Percentiles rank a stretch among this genome's conserved stretches.
Conservation (phyloP, 2,888 invertebrate species). For the Macrophya alboannulata region DNA sequence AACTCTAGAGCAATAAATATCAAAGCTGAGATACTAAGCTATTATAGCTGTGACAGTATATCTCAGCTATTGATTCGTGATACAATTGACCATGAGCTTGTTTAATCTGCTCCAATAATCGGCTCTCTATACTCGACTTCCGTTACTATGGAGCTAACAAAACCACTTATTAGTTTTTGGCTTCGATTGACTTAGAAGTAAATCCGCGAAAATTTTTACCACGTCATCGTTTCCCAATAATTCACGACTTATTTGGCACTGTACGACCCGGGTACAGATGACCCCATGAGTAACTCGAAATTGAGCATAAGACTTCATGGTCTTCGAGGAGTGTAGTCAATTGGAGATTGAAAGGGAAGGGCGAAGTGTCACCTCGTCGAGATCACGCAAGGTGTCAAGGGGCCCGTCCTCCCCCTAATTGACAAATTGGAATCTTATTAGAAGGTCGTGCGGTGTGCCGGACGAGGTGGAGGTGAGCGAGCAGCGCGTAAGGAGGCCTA, state of each 20-base stretch:
- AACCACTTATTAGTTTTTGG: not conserved
- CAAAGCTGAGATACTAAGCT: not conserved
- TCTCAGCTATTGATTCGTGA: not conserved
- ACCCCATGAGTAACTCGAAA: not conserved
- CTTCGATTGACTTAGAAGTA: not conserved
- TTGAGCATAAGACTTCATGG: not conserved
- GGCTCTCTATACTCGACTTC: not conserved
- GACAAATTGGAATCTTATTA: slow-evolving; percentile 89
- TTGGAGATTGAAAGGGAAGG: slow-evolving; percentile 38
- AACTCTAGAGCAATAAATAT: not conserved
- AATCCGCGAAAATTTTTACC: not conserved
- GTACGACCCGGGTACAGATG: not conserved
- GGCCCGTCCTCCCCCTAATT: slow-evolving; percentile 83
- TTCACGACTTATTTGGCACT: not conserved
- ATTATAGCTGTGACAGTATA: not conserved
- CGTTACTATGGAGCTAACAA: not conserved
- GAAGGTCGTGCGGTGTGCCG: slow-evolving; percentile 74
- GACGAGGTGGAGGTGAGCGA: slow-evolving; percentile 59
- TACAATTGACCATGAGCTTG: not conserved
- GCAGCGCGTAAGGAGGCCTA: slow-evolving; percentile 67
- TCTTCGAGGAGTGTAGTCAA: not conserved
- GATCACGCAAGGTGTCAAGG: slow-evolving; percentile 60
- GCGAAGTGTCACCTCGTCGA: slow-evolving; percentile 58
- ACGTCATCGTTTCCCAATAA: not conserved
- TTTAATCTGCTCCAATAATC: not conserved